Conservation (phyloP, 2,888 invertebrate genomes). For the Fragum sueziense region DNA sequence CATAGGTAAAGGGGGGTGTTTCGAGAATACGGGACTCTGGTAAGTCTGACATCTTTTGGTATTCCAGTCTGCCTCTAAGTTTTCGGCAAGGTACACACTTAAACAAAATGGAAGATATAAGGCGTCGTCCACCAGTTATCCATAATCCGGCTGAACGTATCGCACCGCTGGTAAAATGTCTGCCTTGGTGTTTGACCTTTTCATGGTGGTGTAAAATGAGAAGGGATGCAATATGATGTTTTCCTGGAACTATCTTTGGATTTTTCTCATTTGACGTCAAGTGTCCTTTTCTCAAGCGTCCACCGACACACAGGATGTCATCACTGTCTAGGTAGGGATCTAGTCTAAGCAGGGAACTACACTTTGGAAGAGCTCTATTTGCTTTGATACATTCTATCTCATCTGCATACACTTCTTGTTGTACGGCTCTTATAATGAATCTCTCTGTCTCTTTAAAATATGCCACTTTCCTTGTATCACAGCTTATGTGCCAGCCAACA, state of each 20-base stretch:
- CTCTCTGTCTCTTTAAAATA: constrained; percentile 18
- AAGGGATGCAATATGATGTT: constrained; percentile 41
- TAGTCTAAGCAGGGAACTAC: constrained; percentile 19
- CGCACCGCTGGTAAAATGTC: constrained; percentile 55
- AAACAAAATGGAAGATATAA: constrained; percentile 30
- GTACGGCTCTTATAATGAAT: constrained; percentile 26
- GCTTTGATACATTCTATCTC: constrained; percentile 23
- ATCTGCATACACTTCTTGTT: constrained; percentile 17
- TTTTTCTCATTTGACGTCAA: constrained; percentile 34
- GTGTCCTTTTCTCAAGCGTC: constrained; percentile 4
- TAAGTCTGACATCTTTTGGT: constrained; percentile 56
- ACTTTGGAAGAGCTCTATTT: constrained; percentile 8
- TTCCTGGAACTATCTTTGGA: constrained; percentile 35
- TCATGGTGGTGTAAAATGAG: constrained; percentile 42
- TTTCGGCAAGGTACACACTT: constrained; percentile 44
- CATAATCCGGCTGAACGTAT: constrained; percentile 47
- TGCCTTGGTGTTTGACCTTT: constrained; percentile 47
- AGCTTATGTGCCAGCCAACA: constrained; percentile 42
- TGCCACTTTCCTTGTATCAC: not conserved
- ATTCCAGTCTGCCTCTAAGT: constrained; percentile 19
- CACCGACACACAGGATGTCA: constrained; percentile 35
- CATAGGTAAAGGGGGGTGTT: constrained; percentile 54
- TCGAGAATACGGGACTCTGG: constrained; percentile 43
- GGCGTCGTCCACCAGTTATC: constrained; percentile 41
- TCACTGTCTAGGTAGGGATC: constrained; percentile 23